Base-by-base conservation (phyloP, 1,140 invertebrate species). In the Gonioctena quinquepunctata region DNA sequence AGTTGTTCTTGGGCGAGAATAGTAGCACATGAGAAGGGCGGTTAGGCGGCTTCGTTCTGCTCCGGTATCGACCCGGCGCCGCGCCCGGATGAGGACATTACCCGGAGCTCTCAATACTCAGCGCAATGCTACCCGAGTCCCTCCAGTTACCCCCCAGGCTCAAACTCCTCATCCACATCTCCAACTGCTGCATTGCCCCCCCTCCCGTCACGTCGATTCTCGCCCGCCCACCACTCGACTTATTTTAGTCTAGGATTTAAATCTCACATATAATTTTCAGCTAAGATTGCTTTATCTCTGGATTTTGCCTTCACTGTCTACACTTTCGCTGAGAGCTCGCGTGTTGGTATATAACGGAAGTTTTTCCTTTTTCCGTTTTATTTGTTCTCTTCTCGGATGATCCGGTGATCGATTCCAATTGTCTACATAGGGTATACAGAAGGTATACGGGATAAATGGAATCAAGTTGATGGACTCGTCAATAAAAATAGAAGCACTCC, bases 71-170 rank as follows among this genome's bases (percentile, higher is more conserved):
- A 76, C 72, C 74, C 71, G 70, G 63, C 76, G 74, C 75, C 72
- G 72, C 48, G 13, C 25, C 18, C 25, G 48, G 33, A 80, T 80
- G 77, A 80, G 78, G 79, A 80, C 77, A 79, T 79, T 80, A 79
- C 79, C 79, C 79, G 79, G 79, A 78, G 76, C 77, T 42, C 33
- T 74, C 78, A 79, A 79, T 79, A 74, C 73, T 72, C 70, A 75
- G 74, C 75, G 75, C 69, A 71, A 73, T 77, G 76, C 74, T 77
- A 70, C 76, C 71, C 67, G 48, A 71, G 49, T 57, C 64, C 67
- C 74, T 56, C 68, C 72, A 23, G 59, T 50, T 73, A 68, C 68
- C 68, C 71, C 66, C 57, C 67, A 27, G 54, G 62, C 71, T 66
- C 66, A 68, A 62, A 63, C 59, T 61, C 26, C 23, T 27, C 23